Conservation (phyloP, 2,113 vertebrate species). For the Euleptes europaea region DNA sequence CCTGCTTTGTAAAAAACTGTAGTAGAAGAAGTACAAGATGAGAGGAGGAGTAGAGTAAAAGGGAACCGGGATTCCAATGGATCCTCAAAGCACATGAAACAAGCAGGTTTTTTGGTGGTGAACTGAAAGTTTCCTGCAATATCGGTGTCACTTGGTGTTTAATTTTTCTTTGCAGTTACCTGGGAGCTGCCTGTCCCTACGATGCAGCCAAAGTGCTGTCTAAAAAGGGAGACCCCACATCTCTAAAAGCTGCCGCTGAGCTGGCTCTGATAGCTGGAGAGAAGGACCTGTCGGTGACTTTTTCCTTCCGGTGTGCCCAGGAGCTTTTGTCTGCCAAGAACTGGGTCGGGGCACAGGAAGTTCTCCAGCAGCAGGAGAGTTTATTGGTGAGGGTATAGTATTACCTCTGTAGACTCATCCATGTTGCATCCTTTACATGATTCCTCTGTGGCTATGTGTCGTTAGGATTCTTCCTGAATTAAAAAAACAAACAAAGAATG, state of each 20-base stretch:
- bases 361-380: constrained; percentile 79
- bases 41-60: not conserved
- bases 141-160: not conserved
- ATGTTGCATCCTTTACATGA: not conserved
- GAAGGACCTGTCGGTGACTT: constrained; percentile 77
- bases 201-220: constrained; percentile 93
- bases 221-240: constrained; percentile 87
- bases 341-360: constrained; percentile 86
- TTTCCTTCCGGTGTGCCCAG: constrained; percentile 89
- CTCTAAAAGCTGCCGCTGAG: constrained; percentile 83
- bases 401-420: not conserved
- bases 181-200: constrained; percentile 85
- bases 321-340: constrained; percentile 83
- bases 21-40: not conserved
- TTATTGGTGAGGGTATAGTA: constrained; percentile 81
- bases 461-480: not conserved
- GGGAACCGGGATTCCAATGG: not conserved
- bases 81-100: not conserved
- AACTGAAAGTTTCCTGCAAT: not conserved
- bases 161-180: constrained; percentile 74
- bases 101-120: not conserved
- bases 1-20: not conserved
- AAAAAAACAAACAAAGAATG: not conserved
- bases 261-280: constrained; percentile 84
- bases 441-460: no score